These are phyloP conservation scores for Drosophila antonietae DNA, from an alignment of 2,888 invertebrate species.

Conservation along the genomic window DNA sequence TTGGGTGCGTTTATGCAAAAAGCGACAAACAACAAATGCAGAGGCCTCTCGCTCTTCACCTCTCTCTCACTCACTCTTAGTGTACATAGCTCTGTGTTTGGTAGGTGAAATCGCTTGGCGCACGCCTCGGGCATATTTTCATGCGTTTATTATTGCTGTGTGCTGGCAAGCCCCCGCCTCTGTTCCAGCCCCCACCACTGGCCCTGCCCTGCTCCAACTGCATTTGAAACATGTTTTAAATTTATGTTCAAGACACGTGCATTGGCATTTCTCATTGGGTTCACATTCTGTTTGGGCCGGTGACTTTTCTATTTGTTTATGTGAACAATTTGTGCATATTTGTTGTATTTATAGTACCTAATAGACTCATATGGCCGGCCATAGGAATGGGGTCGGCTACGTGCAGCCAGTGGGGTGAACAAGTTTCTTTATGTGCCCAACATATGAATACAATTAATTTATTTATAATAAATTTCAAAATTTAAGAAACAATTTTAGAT, in stretches of 20 bases:
- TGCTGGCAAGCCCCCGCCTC: background rate
- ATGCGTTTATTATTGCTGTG: slow-evolving; percentile 75
- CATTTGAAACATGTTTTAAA: slow-evolving; percentile 79
- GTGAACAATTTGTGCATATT: slow-evolving; percentile 67
- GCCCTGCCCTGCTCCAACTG: slow-evolving; percentile 31
- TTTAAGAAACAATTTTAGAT: background rate
- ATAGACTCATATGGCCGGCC: slow-evolving; percentile 25
- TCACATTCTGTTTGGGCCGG: slow-evolving; percentile 55
- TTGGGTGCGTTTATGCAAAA: slow-evolving; percentile 79
- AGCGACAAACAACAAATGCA: slow-evolving; percentile 60
- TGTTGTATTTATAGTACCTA: slow-evolving; percentile 70
- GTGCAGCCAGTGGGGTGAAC: background rate
- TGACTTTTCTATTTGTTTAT: slow-evolving; percentile 72
- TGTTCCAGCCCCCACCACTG: background rate
- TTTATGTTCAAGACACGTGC: slow-evolving; percentile 78
- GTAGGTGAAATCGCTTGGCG: slow-evolving; percentile 78
- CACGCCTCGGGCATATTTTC: slow-evolving; percentile 78
- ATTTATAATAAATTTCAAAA: background rate
- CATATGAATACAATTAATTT: background rate
- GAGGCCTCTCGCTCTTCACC: slow-evolving; percentile 13
- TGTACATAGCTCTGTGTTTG: slow-evolving; percentile 14
- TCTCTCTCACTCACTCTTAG: background rate
- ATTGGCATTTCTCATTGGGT: slow-evolving; percentile 67
- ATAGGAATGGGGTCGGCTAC: background rate
- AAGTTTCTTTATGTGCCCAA: background rate